Evolutionary conservation across 2,888 invertebrate species (phyloP).

Genomic region (Cecidostiba fungosa): DNA sequence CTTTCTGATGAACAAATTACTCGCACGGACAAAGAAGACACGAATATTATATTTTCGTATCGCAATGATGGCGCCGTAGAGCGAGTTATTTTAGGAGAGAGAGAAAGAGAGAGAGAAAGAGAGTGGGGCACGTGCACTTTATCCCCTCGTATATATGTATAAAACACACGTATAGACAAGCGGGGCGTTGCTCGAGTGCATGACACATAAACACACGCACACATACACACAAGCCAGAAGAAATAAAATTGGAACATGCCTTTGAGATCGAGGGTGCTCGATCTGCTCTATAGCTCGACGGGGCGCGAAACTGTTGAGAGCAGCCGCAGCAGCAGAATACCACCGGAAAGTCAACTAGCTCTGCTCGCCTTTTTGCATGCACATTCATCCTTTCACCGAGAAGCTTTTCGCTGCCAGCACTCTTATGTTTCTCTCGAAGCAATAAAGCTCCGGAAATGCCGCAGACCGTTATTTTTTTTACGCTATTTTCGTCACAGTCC

Average conservation of each 20-base stretch:
- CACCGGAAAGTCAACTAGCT: background rate
- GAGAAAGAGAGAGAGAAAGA: too few relatives aligned
- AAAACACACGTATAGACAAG: background rate
- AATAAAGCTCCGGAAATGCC: background rate
- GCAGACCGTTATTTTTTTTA: background rate
- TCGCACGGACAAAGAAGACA: background rate
- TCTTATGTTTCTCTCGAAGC: background rate
- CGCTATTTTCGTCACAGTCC: background rate
- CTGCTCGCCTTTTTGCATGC: background rate
- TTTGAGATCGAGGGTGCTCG: slow-evolving; percentile 63
- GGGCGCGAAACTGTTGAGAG: slow-evolving; percentile 3
- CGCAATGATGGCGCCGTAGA: too few relatives aligned
- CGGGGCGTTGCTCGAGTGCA: slow-evolving; percentile 1
- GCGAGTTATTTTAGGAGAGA: slow-evolving; percentile 17
- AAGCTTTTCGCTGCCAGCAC: background rate
- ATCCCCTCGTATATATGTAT: background rate
- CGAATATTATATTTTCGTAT: background rate
- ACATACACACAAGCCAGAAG: slow-evolving; percentile 30
- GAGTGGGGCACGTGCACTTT: background rate
- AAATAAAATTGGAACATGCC: slow-evolving; percentile 72
- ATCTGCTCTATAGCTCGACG: background rate
- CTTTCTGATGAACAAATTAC: too few relatives aligned
- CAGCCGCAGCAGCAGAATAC: background rate
- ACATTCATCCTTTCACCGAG: background rate
- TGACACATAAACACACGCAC: background rate